Conservation (phyloP, 2,888 invertebrate genomes). For the Mystacides longicornis region DNA sequence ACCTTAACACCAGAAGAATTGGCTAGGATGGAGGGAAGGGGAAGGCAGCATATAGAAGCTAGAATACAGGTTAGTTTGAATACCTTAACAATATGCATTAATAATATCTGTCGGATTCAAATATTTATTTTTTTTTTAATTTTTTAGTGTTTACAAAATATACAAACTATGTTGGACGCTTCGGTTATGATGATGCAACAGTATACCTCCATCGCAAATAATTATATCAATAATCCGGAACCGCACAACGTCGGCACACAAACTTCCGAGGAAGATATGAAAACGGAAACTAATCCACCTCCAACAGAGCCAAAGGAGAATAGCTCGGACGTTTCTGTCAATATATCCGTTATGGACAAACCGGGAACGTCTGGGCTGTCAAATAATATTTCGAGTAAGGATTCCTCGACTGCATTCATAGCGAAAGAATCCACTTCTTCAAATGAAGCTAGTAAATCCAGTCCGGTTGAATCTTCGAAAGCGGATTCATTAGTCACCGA, state of each 20-base stretch:
- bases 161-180: slow-evolving; percentile 86
- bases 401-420: slow-evolving; percentile 1
- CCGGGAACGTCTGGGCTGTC: slow-evolving; percentile 25
- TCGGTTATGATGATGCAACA: slow-evolving; percentile 92
- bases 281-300: neutral
- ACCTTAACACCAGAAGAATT: slow-evolving; percentile 78
- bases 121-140: neutral
- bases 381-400: slow-evolving; percentile 13
- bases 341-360: slow-evolving; percentile 24
- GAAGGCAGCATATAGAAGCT: slow-evolving; percentile 82
- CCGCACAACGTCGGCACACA: slow-evolving; percentile 38
- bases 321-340: neutral
- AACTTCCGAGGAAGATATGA: slow-evolving; percentile 34
- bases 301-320: slow-evolving; percentile 27
- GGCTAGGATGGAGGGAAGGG: slow-evolving; percentile 79
- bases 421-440: neutral
- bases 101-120: neutral
- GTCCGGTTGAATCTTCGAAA: neutral
- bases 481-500: neutral
- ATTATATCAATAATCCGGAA: slow-evolving; percentile 43
- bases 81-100: neutral
- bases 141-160: slow-evolving; percentile 66
- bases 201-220: slow-evolving; percentile 66
- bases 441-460: neutral
- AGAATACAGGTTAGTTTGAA: slow-evolving; percentile 59